Conservation (phyloP, 2,888 invertebrate species). For the Thymelicus acteon region DNA sequence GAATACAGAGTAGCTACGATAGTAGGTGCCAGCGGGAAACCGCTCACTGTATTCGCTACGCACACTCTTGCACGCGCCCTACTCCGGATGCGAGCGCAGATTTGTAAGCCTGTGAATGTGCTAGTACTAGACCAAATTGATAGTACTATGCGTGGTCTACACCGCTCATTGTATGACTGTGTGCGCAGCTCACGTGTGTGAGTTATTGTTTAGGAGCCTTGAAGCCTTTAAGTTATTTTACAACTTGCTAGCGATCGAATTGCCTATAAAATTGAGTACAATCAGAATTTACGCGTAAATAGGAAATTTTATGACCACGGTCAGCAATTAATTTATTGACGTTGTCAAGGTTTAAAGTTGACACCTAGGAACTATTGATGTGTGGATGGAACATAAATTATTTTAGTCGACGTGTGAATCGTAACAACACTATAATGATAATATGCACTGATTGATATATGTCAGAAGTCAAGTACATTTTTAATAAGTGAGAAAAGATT, state of each 20-base stretch:
- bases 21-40: conserved; percentile 60
- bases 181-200: conserved; percentile 50
- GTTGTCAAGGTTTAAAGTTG: conserved; percentile 66
- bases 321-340: conserved; percentile 67
- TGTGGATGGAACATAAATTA: conserved; percentile 3
- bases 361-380: conserved; percentile 22
- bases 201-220: conserved; percentile 59
- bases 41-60: conserved; percentile 58
- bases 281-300: conserved; percentile 69
- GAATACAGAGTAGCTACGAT: conserved; percentile 45
- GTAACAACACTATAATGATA: conserved; percentile 4
- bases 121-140: conserved; percentile 71
- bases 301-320: conserved; percentile 60
- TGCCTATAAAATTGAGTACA: conserved; percentile 74
- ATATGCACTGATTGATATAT: conserved; percentile 6
- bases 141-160: conserved; percentile 71
- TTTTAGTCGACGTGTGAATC: conserved; percentile 2
- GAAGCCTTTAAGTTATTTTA: conserved; percentile 74
- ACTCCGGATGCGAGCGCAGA: conserved; percentile 81
- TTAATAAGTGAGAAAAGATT: conserved; percentile 10
- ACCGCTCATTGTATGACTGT: conserved; percentile 58
- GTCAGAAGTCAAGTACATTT: conserved; percentile 12
- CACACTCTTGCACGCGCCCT: conserved; percentile 66
- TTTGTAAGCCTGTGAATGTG: conserved; percentile 75
- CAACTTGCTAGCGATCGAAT: conserved; percentile 68